Conservation (phyloP, 2,113 vertebrate genomes). For the Atlantisia rogersi region DNA sequence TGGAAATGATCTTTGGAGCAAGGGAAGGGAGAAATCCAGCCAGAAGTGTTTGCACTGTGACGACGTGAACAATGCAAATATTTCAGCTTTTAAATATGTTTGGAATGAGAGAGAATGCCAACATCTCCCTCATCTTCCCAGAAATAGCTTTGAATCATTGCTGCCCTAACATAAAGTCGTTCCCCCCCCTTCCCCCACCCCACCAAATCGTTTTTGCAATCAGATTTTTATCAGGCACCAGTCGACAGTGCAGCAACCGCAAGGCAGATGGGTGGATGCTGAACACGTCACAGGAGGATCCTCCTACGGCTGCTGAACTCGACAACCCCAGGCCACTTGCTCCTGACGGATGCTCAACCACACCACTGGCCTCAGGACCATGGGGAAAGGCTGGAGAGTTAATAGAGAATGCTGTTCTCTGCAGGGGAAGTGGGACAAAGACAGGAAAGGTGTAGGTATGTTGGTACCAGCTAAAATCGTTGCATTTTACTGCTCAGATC, state of each 20-base stretch:
- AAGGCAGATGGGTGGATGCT: not conserved
- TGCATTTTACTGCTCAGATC: not conserved
- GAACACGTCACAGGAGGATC: not conserved
- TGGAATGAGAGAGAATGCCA: slow-evolving; percentile 56
- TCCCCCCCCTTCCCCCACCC: not conserved
- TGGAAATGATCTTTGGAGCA: not conserved
- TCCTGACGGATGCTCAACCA: fast-evolving
- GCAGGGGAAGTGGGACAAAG: not conserved
- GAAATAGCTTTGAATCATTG: slow-evolving; percentile 63
- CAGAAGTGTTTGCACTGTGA: slow-evolving; percentile 42
- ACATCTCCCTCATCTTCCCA: slow-evolving; percentile 54
- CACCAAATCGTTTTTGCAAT: not conserved
- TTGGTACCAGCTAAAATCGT: not conserved
- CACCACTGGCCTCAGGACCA: not conserved
- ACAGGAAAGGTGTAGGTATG: not conserved
- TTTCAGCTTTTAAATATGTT: slow-evolving; percentile 59
- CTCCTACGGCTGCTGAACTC: not conserved
- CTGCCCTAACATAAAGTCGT: not conserved
- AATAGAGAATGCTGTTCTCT: not conserved
- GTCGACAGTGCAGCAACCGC: not conserved
- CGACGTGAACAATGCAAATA: slow-evolving; percentile 46
- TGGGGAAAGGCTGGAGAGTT: not conserved
- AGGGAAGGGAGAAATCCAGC: not conserved
- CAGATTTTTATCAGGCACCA: slow-evolving; percentile 38
- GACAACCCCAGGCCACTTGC: fast-evolving